Evolutionary conservation across 2,888 invertebrate genomes (phyloP).

Genomic region (Limulus polyphemus): DNA sequence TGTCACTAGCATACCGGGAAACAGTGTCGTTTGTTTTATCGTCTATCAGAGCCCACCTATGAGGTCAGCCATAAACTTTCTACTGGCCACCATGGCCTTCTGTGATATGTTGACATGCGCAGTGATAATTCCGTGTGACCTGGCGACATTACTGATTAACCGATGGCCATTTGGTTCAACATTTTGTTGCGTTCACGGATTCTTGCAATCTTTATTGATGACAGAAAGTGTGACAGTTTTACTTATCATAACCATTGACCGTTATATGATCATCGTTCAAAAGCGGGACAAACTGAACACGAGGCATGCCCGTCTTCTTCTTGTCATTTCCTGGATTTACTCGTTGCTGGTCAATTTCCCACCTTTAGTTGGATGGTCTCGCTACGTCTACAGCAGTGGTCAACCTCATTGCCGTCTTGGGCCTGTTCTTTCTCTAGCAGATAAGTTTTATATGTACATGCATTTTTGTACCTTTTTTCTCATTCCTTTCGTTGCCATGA

Average conservation of each 20-base stretch:
- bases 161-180: conserved; percentile 23
- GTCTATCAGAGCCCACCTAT: conserved; percentile 32
- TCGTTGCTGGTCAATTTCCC: conserved; percentile 24
- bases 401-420: conserved; percentile 27
- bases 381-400: conserved; percentile 9
- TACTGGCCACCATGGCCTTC: conserved; percentile 32
- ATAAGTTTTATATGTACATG: conserved; percentile 22
- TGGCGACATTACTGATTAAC: conserved; percentile 23
- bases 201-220: conserved; percentile 27
- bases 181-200: conserved; percentile 24
- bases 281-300: conserved; percentile 29
- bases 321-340: conserved; percentile 25
- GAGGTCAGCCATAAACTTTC: conserved; percentile 33
- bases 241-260: conserved; percentile 31
- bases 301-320: conserved; percentile 23
- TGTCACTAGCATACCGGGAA: conserved; percentile 21
- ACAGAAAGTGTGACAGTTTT: conserved; percentile 29
- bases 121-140: conserved; percentile 29
- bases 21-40: conserved; percentile 30
- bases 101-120: conserved; percentile 28
- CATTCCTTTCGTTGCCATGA: conserved; percentile 29
- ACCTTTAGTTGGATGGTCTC: conserved; percentile 8
- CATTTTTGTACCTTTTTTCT: conserved; percentile 26
- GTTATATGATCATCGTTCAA: conserved; percentile 31
- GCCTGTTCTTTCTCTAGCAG: conserved; percentile 5